Evolutionary conservation across 1,140 invertebrate species (phyloP).

Genomic region (Elymnias hypermnestra): DNA sequence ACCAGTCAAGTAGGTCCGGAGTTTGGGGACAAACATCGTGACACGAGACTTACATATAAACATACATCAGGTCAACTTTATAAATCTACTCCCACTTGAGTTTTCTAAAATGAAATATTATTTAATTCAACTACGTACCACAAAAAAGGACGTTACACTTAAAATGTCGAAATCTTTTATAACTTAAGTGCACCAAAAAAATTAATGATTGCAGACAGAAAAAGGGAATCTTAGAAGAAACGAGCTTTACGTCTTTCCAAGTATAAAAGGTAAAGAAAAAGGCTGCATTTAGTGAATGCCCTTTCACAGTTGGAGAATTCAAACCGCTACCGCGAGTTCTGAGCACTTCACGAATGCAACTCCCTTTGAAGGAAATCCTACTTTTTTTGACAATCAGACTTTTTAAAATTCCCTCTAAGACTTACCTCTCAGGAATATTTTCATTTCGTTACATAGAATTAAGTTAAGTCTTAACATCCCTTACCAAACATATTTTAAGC

Average conservation of each 20-base stretch:
- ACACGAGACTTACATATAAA: too few relatives aligned
- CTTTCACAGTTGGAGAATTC: slow-evolving; percentile 62
- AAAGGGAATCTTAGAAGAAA: slow-evolving; percentile 59
- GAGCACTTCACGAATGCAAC: slow-evolving; percentile 63
- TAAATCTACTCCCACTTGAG: too few relatives aligned
- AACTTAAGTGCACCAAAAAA: slow-evolving; percentile 40
- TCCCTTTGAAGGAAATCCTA: slow-evolving; percentile 55
- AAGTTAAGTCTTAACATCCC: too few relatives aligned
- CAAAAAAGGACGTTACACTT: slow-evolving; percentile 2
- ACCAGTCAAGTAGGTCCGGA: too few relatives aligned
- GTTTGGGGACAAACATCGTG: too few relatives aligned
- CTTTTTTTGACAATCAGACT: slow-evolving; percentile 69
- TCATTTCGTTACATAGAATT: slow-evolving; percentile 23
- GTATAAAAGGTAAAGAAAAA: slow-evolving; percentile 66
- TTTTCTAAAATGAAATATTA: background rate
- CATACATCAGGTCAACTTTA: too few relatives aligned
- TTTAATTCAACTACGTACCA: background rate
- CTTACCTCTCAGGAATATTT: slow-evolving; percentile 13
- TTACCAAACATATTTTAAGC: too few relatives aligned
- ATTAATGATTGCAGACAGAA: slow-evolving; percentile 61
- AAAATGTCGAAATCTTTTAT: slow-evolving; percentile 12
- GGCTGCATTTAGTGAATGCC: slow-evolving; percentile 69
- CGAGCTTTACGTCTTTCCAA: slow-evolving; percentile 58
- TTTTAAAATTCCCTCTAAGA: slow-evolving; percentile 23
- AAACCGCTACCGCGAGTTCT: slow-evolving; percentile 56